Base-by-base conservation (phyloP, 2,888 invertebrate species). In the Diachrysia chrysitis region DNA sequence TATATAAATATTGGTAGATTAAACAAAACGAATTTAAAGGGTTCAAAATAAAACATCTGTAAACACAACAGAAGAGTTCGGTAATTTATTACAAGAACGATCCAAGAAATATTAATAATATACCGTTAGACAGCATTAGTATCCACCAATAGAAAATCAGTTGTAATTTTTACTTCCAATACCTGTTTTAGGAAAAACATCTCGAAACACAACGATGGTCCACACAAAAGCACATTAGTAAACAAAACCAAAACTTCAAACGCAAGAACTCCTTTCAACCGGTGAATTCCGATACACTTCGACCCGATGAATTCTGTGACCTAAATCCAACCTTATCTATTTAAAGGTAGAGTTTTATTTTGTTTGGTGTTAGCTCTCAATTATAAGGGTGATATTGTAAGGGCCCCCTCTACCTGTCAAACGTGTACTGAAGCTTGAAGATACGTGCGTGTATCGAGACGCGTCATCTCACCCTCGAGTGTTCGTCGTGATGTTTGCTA, bases 381-480 rank as follows among this genome's bases (percentile, higher is more conserved):
- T 79, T 76, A 76, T 76, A 79, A 59, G 67, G 65, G 67, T 57
- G 35, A 67, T 64, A 69, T 70, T 78, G 66, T 65, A 59, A 73
- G 78, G 71, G 63, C 78, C 86, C 84, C 76, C 65, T 67, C 77
- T 73, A 87, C 88, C 90, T 90, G 90, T 90, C 90, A 90, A 82
- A 83, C 72, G 82, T 79, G 73, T 78, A 88, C 70, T 85, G 86
- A 87, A 81, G 87, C 86, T 83, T 86, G 83, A 87, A 89, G 88
- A 89, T 89, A 77, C 67, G 73, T 72, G 76, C 72, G 69, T 71
- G 76, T 81, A 89, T 89, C 86, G 81, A 82, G 71, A 83, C 78
- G 71, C 77, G 80, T 87, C 87, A 89, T 85, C 85, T 83, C 79
- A 80, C 82, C 76, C 83, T 76, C 71, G 70, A 82, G 71, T 78